These are phyloP conservation scores for Strigamia transsilvanica DNA, from an alignment of 2,888 invertebrate species.

Conservation along the genomic window DNA sequence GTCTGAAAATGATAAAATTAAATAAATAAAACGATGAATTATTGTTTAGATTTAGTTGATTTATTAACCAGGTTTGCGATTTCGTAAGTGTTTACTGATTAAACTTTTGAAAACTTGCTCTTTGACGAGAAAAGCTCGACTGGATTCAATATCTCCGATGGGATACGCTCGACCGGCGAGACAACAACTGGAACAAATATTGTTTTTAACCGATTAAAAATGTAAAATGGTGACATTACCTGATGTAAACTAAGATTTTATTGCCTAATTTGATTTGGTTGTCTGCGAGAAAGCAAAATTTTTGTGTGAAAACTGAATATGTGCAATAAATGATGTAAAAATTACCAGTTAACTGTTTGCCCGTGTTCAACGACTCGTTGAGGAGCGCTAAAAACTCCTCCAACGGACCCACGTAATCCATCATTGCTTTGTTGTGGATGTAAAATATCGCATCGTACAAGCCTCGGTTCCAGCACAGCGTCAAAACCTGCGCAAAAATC, in stretches of 20 bases:
- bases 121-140: conserved; percentile 58
- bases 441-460: conserved; percentile 77
- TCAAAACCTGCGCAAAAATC: conserved; percentile 66
- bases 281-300: conserved; percentile 41
- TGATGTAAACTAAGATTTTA: conserved; percentile 83
- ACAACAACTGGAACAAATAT: conserved; percentile 70
- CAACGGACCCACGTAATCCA: conserved; percentile 77
- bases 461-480: conserved; percentile 70
- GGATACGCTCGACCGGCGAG: conserved; percentile 87
- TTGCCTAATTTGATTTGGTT: conserved; percentile 75
- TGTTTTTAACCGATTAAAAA: not conserved
- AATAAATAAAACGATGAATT: not conserved
- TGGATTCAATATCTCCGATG: conserved; percentile 72
- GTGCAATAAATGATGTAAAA: too few relatives aligned
- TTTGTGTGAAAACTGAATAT: too few relatives aligned
- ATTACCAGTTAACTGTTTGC: conserved; percentile 63
- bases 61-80: conserved; percentile 12
- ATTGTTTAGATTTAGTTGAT: not conserved
- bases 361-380: not conserved
- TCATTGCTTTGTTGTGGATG: conserved; percentile 79
- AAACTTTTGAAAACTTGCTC: conserved; percentile 62
- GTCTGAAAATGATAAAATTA: conserved; percentile 59
- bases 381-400: conserved; percentile 59
- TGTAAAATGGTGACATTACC: conserved; percentile 61
- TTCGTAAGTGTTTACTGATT: conserved; percentile 10